Evolutionary conservation across 1,140 invertebrate genomes (phyloP), one percentile per base, ranked within the genome.

Genomic region (Drosophila triauraria): DNA sequence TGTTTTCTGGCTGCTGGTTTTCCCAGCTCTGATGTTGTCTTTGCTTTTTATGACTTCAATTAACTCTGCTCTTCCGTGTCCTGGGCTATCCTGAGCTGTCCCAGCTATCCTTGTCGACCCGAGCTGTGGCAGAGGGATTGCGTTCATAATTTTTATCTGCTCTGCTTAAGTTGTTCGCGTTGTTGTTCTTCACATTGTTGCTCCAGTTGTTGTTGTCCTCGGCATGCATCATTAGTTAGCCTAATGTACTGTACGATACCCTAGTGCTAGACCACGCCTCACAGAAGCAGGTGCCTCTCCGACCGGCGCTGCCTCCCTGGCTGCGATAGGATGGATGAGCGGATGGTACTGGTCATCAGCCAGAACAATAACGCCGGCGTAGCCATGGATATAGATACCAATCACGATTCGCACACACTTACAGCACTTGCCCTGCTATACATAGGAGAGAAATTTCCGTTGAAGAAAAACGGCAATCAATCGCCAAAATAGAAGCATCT

Each of bases 171-270:
- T 87, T 83, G 80, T 82, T 67, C 69, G 63, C 65, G 61, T 86
- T 81, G 78, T 78, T 84, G 78, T 78, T 72, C 30, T 44, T 53
- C 58, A 59, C 70, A 65, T 59, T 78, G 67, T 72, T 78, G 56
- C 38, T 44, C 57, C 51, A 42, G 17, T 79, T 67, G 51, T 64
- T 74, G 68, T 82, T 80, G 75, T 83, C 61, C 71, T 72, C 57
- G 83, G 84, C 80, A 88, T 87, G 84, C 83, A 87, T 87, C 83
- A 87, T 88, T 86, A 86, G 83, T 86, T 86, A 80, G 83, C 83
- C 80, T 87, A 87, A 87, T 87, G 83, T 87, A 88, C 71, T 88
- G 84, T 78, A 59, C 82, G 72, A 74, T 58, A 70, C 69, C 63
- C 60, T 47, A 82, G 70, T 76, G 69, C 62, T 72, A 38, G 65